Percentiles rank a stretch among this genome's conserved stretches.
Conservation (phyloP, 2,113 vertebrate genomes). For the Bombycilla garrulus region DNA sequence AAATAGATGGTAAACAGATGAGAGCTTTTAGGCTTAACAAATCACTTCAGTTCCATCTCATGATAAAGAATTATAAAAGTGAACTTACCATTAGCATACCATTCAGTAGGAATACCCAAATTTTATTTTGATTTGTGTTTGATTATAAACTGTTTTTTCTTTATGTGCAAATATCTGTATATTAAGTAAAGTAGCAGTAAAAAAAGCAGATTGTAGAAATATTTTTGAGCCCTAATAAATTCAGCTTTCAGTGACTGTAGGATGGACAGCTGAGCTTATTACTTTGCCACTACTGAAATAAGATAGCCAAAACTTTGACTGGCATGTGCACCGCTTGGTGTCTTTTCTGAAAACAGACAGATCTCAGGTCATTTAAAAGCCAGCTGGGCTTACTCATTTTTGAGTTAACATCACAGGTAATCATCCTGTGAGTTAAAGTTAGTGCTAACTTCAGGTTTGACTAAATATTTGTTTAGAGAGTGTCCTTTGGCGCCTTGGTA, state of each 20-base stretch:
- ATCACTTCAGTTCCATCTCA: not conserved
- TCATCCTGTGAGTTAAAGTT: not conserved
- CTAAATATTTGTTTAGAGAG: not conserved
- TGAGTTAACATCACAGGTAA: not conserved
- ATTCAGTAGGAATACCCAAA: not conserved
- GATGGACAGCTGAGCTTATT: not conserved
- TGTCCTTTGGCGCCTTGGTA: not conserved
- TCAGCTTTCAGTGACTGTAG: not conserved
- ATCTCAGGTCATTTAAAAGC: not conserved
- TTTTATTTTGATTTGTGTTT: not conserved
- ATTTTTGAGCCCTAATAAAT: not conserved
- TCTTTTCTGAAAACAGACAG: not conserved
- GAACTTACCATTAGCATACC: not conserved
- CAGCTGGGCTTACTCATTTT: not conserved
- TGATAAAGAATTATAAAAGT: not conserved
- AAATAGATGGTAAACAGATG: slow-evolving; percentile 16
- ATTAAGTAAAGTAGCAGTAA: not conserved
- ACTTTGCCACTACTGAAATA: not conserved
- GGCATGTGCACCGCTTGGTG: not conserved
- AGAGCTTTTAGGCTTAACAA: slow-evolving; percentile 26
- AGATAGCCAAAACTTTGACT: not conserved
- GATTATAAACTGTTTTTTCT: not conserved
- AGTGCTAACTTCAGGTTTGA: not conserved
- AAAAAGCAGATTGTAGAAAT: not conserved
- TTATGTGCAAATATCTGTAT: not conserved